phyloP scores from a whole-genome alignment of 2,888 invertebrate species.

The Chamaedrilus cognettii region DNA sequence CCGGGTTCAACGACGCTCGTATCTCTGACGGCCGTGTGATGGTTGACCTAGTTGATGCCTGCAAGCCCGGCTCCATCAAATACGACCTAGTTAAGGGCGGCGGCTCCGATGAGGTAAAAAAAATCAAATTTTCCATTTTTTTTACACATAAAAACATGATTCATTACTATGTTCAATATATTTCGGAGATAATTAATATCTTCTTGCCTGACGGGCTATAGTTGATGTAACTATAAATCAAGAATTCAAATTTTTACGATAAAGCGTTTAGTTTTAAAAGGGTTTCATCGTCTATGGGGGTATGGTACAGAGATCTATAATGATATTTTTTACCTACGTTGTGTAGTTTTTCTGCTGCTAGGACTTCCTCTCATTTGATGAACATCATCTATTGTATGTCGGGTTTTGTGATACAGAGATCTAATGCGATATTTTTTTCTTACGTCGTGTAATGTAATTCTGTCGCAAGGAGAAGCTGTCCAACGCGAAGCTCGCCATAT shows the following conservation, averaged over 20 bases:
- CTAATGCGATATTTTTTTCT: too few species aligned
- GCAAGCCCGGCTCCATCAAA: conserved; percentile 93
- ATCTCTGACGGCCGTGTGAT: conserved; percentile 89
- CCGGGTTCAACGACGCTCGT: conserved; percentile 74
- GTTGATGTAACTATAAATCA: not conserved
- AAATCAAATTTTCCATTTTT: not conserved
- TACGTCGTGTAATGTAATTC: too few species aligned
- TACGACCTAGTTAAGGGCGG: conserved; percentile 86
- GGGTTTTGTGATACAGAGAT: too few species aligned
- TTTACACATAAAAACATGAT: not conserved
- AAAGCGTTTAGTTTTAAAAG: too few species aligned
- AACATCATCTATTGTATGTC: too few species aligned
- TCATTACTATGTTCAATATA: not conserved
- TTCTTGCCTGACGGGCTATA: not conserved
- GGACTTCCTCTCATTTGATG: too few species aligned
- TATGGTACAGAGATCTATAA: too few species aligned
- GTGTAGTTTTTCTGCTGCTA: too few species aligned
- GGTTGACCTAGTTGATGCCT: conserved; percentile 95
- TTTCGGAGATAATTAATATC: not conserved
- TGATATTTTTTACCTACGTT: too few species aligned
- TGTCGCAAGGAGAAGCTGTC: conserved; percentile 64
- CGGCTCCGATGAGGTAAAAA: conserved; percentile 74
- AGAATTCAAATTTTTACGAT: not conserved
- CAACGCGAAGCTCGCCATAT: conserved; percentile 99
- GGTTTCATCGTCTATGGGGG: too few species aligned